Evolutionary conservation across 2,888 invertebrate species (phyloP), one percentile per base, ranked within the genome.

Genomic region (Spisula solida): DNA sequence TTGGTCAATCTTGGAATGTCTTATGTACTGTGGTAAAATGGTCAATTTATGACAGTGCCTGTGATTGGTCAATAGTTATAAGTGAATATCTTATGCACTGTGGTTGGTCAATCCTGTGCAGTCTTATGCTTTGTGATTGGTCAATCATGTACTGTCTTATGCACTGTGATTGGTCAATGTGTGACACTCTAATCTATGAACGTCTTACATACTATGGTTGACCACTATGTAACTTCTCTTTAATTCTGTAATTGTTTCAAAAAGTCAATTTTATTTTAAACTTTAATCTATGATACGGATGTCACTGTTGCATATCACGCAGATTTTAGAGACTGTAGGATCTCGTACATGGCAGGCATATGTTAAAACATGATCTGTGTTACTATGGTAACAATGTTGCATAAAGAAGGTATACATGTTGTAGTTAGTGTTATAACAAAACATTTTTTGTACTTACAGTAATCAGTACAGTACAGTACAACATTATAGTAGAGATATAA

Each of bases 261-360:
- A 20, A 20, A 0, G 18, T 60, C n/a, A n/a, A 66, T 66, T n/a
- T 10, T 66, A 10, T n/a, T 66, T 6, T 66, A 25, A 56, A 6
- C 14, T 56, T 56, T 2, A 41, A 16, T 16, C 51, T 16, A 66
- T 25, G 25, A 25, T 41, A 25, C n/a, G n/a, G n/a, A n/a, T 66
- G 16, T 34, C 25, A 16, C 0, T 75, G 29, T 66, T 75, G 16
- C 31, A 75, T 34, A 31, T 75, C 25, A 31, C 5, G 31, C 75
- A 75, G 75, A 75, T 75, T 12, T 75, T 34, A 34, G 75, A 31
- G 75, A 31, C 75, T 18, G 75, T 75, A 16, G 34, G 75, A 75
- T 34, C 75, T 18, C 75, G 25, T 75, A 75, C 75, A 34, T 75
- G 75, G 75, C 75, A 75, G 18, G 75, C 75, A 31, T 75, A 75